Base-by-base conservation (phyloP, 2,888 invertebrate species). In the Mythimna albipuncta region DNA sequence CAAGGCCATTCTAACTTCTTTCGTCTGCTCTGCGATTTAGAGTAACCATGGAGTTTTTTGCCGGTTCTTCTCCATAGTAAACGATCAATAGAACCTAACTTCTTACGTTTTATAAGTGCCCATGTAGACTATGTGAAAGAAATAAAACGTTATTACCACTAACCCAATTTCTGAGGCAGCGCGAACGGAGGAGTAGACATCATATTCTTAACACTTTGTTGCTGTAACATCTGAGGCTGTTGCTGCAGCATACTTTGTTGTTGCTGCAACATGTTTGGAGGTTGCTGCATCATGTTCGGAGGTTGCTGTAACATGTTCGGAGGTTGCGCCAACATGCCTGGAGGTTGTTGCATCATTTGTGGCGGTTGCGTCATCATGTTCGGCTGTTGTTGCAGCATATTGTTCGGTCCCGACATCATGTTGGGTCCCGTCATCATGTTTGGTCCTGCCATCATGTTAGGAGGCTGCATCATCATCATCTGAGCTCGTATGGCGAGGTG, bases 131-230 rank as follows among this genome's bases (percentile, higher is more conserved):
- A 47, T 19, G 16, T 16, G 16, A 47, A 47, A 47, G 16, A 47
- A 16, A 44, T 16, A 44, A n/a, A 54, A 7, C 2, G 11, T 13
- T 26, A 47, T 38, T 55, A 44, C 2, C 10, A 65, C 76, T 72
- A 7, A 80, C 75, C 84, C 80, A 86, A 68, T 70, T 87, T 86
- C 81, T 91, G 92, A 0, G 80, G 71, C 63, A 76, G 63, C 2
- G 75, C 59, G 10, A 76, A 86, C 54, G 75, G 85, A 38, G 75
- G 83, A 16, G 66, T 72, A 9, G 72, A 68, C 72, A 84, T 77
- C 74, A 84, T 78, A 69, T 74, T 54, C 38, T 80, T 80, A 16
- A 76, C 68, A 9, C 67, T 69, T 74, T 64, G 59, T 65, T 72
- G 77, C 58, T 65, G 72, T 55, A 75, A 11, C 72, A 75, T 69